Percentiles rank a stretch among this genome's conserved stretches.
These are phyloP conservation scores for Hemicrepidius hirtus DNA, from an alignment of 2,888 invertebrate genomes.

Conservation along the genomic window DNA sequence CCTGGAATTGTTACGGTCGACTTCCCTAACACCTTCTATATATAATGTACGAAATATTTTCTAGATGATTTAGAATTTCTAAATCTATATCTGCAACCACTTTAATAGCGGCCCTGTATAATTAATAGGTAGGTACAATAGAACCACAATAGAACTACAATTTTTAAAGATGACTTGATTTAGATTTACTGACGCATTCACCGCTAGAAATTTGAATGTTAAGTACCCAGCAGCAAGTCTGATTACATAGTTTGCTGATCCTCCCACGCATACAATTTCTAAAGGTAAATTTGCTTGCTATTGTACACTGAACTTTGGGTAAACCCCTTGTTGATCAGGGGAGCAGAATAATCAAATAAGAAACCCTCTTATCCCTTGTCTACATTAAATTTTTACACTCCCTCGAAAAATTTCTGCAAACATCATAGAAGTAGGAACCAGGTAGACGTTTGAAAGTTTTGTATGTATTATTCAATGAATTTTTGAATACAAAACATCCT, in stretches of 20 bases:
- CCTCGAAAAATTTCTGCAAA: background rate
- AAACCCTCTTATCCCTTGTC: background rate
- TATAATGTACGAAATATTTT: too few relatives aligned
- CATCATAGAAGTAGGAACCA: background rate
- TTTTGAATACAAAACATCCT: too few relatives aligned
- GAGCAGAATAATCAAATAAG: slow-evolving; percentile 14
- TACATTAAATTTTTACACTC: background rate
- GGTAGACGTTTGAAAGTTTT: too few relatives aligned
- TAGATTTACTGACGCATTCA: background rate
- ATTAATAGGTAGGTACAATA: too few relatives aligned
- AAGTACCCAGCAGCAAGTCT: background rate
- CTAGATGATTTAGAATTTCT: too few relatives aligned
- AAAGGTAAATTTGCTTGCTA: background rate
- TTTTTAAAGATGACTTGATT: too few relatives aligned
- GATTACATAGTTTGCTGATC: background rate
- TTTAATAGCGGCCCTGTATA: too few relatives aligned
- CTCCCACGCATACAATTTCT: slow-evolving; percentile 2
- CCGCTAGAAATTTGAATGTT: background rate
- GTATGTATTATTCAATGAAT: too few relatives aligned
- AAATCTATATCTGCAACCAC: too few relatives aligned
- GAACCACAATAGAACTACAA: too few relatives aligned
- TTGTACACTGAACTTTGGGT: background rate
- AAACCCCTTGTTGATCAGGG: slow-evolving; percentile 17
- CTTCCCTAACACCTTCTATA: too few relatives aligned
- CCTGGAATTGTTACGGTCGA: too few relatives aligned